Evolutionary conservation across 2,113 vertebrate species (phyloP).

Genomic region (Connochaetes taurinus): DNA sequence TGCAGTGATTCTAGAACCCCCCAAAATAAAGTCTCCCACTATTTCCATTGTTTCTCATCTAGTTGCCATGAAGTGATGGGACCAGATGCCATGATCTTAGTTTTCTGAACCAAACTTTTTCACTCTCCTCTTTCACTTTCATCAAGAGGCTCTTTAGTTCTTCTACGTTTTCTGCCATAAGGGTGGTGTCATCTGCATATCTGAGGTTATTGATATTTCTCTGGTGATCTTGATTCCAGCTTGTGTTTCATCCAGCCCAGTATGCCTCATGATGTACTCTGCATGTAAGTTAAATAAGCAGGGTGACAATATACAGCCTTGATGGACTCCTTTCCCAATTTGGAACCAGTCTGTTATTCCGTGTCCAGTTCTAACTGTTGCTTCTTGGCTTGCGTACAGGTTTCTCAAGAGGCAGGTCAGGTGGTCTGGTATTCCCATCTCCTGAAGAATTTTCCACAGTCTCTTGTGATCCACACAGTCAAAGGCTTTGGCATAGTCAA

Average conservation of each 20-base stretch:
- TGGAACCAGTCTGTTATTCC: not conserved
- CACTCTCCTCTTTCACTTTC: not conserved
- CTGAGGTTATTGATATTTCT: not conserved
- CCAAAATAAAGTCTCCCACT: not conserved
- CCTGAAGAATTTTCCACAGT: not conserved
- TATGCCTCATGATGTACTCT: not conserved
- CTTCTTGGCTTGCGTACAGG: rapidly evolving
- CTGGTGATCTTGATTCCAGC: not conserved
- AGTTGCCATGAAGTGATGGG: not conserved
- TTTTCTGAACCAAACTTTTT: not conserved
- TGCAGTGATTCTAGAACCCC: not conserved
- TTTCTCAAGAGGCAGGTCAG: not conserved
- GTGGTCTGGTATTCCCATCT: not conserved
- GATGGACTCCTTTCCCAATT: rapidly evolving
- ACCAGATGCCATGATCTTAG: not conserved
- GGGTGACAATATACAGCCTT: not conserved
- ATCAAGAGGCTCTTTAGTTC: not conserved
- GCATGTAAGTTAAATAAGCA: not conserved
- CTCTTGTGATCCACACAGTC: not conserved
- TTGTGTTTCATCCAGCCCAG: not conserved
- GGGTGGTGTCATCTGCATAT: not conserved
- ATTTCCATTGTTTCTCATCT: not conserved
- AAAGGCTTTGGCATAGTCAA: not conserved
- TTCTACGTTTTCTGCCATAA: not conserved
- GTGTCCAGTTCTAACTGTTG: not conserved